Percentiles rank a stretch among this genome's conserved stretches.
phyloP scores from a whole-genome alignment of 2,888 invertebrate genomes.

The Gisinianus flammeolus region DNA sequence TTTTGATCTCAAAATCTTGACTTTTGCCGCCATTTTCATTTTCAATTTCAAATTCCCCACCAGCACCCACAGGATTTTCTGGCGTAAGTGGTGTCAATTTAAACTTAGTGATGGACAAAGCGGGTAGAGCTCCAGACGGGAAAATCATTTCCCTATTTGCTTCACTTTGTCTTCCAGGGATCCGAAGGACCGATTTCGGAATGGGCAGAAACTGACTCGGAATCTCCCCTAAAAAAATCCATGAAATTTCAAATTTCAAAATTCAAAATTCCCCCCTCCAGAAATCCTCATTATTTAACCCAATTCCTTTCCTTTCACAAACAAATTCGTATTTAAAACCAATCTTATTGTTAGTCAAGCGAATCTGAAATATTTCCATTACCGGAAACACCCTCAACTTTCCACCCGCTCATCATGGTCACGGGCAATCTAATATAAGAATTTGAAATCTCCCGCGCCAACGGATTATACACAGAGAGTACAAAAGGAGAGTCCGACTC shows the following conservation, averaged over 20 bases:
- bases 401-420: slow-evolving; percentile 46
- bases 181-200: slow-evolving; percentile 65
- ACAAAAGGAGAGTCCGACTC: slow-evolving; percentile 66
- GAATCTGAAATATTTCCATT: too few species aligned
- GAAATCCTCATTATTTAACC: too few species aligned
- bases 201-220: slow-evolving; percentile 65
- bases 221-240: slow-evolving; percentile 62
- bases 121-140: slow-evolving; percentile 69
- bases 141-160: slow-evolving; percentile 77
- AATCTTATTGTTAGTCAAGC: too few species aligned
- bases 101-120: slow-evolving; percentile 61
- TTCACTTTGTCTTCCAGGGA: slow-evolving; percentile 70
- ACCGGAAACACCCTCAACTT: slow-evolving; percentile 50
- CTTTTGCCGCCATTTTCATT: neutral
- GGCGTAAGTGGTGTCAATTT: slow-evolving; percentile 35
- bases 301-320: neutral
- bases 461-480: slow-evolving; percentile 70
- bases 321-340: too few species aligned
- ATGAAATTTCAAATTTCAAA: neutral
- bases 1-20: neutral
- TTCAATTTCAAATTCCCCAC: neutral
- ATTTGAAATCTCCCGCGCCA: slow-evolving; percentile 64
- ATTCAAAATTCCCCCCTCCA: too few species aligned
- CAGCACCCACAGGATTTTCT: neutral
- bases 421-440: slow-evolving; percentile 46